These are phyloP conservation scores for Patiria miniata DNA, from an alignment of 35 echinoderm and acorn worm species.

Conservation along the genomic window DNA sequence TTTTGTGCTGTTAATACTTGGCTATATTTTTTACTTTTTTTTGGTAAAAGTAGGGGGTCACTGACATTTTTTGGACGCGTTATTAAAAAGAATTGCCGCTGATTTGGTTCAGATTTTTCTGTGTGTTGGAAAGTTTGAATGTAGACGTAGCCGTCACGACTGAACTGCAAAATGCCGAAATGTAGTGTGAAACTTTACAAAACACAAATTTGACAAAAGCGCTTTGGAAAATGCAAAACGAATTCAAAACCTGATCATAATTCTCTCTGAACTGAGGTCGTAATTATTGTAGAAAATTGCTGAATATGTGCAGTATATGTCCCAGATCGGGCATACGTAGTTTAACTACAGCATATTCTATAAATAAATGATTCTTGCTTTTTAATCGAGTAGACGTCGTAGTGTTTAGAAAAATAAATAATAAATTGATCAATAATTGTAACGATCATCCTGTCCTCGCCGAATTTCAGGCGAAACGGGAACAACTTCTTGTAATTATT, in stretches of 20 bases:
- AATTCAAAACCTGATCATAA: not conserved
- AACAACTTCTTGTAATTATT: no score
- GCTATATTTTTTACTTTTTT: no score
- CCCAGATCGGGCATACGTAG: not conserved
- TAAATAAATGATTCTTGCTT: not conserved
- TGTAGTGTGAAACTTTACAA: not conserved
- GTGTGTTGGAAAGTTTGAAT: constrained; percentile 13
- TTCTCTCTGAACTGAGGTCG: not conserved
- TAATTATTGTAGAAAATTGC: constrained; percentile 6
- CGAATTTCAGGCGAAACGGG: no score
- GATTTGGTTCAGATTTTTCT: not conserved
- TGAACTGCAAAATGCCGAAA: not conserved
- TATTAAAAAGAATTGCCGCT: no score
- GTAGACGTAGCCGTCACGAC: not conserved
- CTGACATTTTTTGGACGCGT: no score
- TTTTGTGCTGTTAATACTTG: no score
- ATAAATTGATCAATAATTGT: not conserved
- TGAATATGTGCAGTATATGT: constrained; percentile 26
- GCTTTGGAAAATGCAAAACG: not conserved
- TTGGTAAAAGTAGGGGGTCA: no score
- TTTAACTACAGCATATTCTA: constrained; percentile 22
- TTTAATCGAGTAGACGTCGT: not conserved
- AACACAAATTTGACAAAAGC: not conserved
- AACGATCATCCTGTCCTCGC: no score
- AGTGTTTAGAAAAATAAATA: not conserved